Conservation (phyloP, 2,888 invertebrate genomes). For the Tupiocoris notatus region DNA sequence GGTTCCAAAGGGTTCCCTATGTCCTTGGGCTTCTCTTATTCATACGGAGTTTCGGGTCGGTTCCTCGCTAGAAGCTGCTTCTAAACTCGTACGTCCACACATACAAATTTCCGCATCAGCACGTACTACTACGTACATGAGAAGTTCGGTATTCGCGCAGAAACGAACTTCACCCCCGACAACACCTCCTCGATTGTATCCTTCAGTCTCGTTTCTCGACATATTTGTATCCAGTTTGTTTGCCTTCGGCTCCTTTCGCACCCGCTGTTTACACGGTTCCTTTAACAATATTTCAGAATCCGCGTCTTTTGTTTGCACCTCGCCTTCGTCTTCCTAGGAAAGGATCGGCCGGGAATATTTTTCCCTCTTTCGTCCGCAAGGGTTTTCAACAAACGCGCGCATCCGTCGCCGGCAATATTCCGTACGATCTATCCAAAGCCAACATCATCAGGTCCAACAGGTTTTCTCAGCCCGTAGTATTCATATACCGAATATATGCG, state of each 20-base stretch:
- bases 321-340: not conserved
- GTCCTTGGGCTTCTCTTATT: not conserved
- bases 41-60: not conserved
- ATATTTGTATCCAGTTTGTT: conserved; percentile 41
- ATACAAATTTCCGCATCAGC: not conserved
- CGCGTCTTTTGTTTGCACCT: conserved; percentile 12
- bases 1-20: not conserved
- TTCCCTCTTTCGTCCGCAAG: too few relatives aligned
- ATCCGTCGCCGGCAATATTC: too few relatives aligned
- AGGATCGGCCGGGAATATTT: too few relatives aligned
- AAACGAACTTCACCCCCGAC: not conserved
- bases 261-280: conserved; percentile 40
- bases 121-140: not conserved
- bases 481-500: too few relatives aligned
- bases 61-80: not conserved
- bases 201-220: not conserved
- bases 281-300: conserved; percentile 39
- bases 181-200: too few relatives aligned
- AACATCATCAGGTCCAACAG: too few relatives aligned
- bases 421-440: too few relatives aligned
- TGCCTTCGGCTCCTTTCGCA: conserved; percentile 37
- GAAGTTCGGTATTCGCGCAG: not conserved
- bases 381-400: too few relatives aligned
- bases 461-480: too few relatives aligned
- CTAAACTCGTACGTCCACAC: not conserved